phyloP scores from a whole-genome alignment of 2,113 vertebrate species.

The Ivindomyrus marchei region DNA sequence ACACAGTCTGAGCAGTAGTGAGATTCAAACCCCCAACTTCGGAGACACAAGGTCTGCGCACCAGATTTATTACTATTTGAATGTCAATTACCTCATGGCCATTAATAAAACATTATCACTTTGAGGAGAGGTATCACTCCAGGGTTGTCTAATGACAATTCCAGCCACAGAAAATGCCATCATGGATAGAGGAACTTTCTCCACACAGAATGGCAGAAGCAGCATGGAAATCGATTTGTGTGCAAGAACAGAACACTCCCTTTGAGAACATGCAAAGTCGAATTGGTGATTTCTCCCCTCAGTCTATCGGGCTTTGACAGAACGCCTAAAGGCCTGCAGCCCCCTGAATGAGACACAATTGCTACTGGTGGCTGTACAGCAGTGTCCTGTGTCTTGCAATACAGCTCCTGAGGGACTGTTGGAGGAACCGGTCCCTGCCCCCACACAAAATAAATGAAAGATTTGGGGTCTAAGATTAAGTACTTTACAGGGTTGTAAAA shows the following conservation, averaged over 20 bases:
- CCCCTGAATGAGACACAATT: not conserved
- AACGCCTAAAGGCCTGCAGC: not conserved
- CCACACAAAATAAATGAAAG: not conserved
- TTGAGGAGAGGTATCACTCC: not conserved
- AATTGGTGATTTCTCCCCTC: not conserved
- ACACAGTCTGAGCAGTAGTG: not conserved
- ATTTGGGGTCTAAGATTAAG: not conserved
- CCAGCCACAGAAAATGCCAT: not conserved
- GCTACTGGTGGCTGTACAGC: not conserved
- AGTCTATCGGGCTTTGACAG: not conserved
- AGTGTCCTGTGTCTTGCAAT: not conserved
- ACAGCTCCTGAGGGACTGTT: not conserved
- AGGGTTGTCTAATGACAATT: not conserved
- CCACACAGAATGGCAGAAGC: not conserved
- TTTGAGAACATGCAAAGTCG: not conserved
- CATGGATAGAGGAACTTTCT: not conserved
- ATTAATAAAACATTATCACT: not conserved
- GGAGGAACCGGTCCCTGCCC: not conserved
- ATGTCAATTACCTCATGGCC: not conserved
- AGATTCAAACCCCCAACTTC: not conserved
- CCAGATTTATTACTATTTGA: not conserved
- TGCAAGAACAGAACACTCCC: not conserved
- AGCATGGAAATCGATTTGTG: not conserved
- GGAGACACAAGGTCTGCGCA: not conserved
- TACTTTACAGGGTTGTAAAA: not conserved